Conservation (phyloP, 1,140 invertebrate genomes). For the Drosophila pandora region DNA sequence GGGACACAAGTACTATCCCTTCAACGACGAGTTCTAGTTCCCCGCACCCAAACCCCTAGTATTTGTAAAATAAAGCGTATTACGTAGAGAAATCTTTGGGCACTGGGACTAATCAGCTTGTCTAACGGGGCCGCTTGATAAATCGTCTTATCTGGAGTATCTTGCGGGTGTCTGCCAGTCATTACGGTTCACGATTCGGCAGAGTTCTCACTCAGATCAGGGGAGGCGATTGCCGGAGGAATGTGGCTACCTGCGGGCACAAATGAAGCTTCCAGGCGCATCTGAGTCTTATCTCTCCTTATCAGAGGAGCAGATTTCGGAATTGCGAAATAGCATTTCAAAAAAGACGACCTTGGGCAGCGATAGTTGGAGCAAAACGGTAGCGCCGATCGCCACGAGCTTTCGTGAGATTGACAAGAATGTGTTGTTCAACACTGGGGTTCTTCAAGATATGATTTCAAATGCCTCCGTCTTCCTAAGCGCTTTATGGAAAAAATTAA, state of each 20-base stretch:
- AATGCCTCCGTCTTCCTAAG: too few relatives aligned
- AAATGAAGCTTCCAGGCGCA: constrained; percentile 23
- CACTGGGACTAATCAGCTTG: constrained; percentile 40
- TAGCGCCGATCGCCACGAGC: background rate
- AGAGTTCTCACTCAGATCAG: constrained; percentile 16
- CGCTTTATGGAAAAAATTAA: too few relatives aligned
- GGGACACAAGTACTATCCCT: constrained; percentile 87
- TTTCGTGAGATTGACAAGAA: background rate
- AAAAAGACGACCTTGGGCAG: constrained; percentile 29
- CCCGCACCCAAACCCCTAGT: constrained; percentile 15
- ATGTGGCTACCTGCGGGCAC: background rate
- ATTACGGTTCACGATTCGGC: background rate
- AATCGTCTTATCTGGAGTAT: constrained; percentile 49
- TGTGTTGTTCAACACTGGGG: background rate
- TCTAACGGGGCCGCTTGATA: constrained; percentile 53
- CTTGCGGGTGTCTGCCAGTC: constrained; percentile 23
- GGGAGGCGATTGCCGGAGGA: constrained; percentile 9
- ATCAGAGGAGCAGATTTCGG: constrained; percentile 31
- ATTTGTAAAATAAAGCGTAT: constrained; percentile 49
- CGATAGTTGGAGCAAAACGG: constrained; percentile 12
- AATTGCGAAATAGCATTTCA: constrained; percentile 38
- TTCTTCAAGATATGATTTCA: background rate
- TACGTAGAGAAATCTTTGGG: constrained; percentile 26
- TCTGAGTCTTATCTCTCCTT: constrained; percentile 61
- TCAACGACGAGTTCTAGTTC: constrained; percentile 83